Base-by-base conservation (phyloP, 2,888 invertebrate species). In the Morpho deidamia region DNA sequence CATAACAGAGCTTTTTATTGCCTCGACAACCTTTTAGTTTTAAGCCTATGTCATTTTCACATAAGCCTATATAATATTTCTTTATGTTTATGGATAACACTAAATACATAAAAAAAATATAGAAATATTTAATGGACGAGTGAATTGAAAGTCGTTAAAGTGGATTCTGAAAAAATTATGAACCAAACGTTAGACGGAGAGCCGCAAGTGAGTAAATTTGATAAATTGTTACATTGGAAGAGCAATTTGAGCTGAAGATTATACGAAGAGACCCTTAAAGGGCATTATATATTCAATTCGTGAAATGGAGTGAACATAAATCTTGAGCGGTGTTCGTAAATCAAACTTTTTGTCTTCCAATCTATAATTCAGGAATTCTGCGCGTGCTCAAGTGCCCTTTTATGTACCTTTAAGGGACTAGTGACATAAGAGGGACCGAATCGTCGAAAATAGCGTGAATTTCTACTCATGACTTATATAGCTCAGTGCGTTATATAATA, bases 301-400 rank as follows among this genome's bases (percentile, higher is more conserved):
- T 65, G 76, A 69, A 80, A 72, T 74, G 73, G 70, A 70, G 65
- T 70, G 68, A 70, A 71, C 78, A 82, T 83, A 82, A 83, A 82
- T 85, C 78, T 68, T 62, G 62, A 60, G 58, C 68, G 71, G 71
- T 72, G 71, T 71, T 65, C 75, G 76, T 82, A 83, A 82, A 83
- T 84, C 83, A 81, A 81, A 81, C 72, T 83, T 84, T 83, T 83
- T 79, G 78, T 72, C 71, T 71, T 65, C 69, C 68, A 74, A 81
- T 82, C 79, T 79, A 58, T 63, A 60, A 62, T 60, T 60, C 62
- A 62, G 47, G 58, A 53, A 56, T 53, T 51, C 52, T 53, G 54
- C 51, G 55, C 60, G 56, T 59, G 58, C 53, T 53, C 53, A 59
- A 59, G 58, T 53, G 54, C 40, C 23, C 45, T 69, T 69, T 64